Conservation (phyloP, 2,113 vertebrate species). For the Microtus pennsylvanicus region DNA sequence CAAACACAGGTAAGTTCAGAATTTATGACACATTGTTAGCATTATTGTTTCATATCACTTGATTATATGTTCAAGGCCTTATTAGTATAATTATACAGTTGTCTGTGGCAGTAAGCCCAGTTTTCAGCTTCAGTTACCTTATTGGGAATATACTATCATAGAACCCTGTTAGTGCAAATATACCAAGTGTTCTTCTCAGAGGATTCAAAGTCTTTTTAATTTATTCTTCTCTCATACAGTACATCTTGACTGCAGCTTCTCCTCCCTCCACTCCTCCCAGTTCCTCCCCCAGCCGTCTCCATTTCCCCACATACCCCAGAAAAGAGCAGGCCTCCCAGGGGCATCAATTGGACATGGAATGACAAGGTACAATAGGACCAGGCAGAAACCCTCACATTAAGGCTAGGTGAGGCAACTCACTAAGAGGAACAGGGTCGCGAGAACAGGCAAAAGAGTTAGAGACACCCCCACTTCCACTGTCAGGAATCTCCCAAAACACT, state of each 20-base stretch:
- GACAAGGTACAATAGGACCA: neutral
- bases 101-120: neutral
- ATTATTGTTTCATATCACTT: conserved; percentile 14
- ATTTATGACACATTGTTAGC: neutral
- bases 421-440: neutral
- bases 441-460: neutral
- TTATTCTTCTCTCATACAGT: neutral
- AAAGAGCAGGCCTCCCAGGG: neutral
- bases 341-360: neutral
- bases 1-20: conserved; percentile 93
- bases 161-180: neutral
- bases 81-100: neutral
- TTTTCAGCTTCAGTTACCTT: conserved; percentile 37
- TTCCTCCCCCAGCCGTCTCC: too few relatives aligned
- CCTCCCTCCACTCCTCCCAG: neutral
- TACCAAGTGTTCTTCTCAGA: neutral
- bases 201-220: neutral
- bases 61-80: conserved; percentile 1
- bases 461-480: neutral
- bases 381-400: neutral
- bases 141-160: neutral
- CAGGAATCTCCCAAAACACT: neutral
- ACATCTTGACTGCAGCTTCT: neutral
- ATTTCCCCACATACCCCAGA: too few relatives aligned
- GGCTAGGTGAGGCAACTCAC: neutral